Evolutionary conservation across 2,797 vertebrate genomes (phyloP), one percentile per base, ranked within the genome.

Genomic region (Oryzias dopingdopingensis): DNA sequence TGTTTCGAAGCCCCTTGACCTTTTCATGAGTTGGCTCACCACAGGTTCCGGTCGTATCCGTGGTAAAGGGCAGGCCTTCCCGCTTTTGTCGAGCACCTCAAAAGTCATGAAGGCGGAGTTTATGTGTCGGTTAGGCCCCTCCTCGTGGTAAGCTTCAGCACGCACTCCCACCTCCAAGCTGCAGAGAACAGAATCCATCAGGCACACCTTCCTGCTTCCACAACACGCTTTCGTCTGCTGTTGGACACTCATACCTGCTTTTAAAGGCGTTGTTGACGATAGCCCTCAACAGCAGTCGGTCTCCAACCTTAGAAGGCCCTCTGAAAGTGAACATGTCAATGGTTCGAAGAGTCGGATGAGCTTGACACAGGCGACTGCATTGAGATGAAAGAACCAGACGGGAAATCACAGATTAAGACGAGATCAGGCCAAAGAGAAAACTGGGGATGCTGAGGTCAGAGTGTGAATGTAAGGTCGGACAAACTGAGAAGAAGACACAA

Each of bases 321-420:
- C 96, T 90, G 70, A 98, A 98, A 53, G 95, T 94, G 84, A 98
- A 98, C 96, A 98, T 98, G 89, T 98, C 96, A 0, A 98, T 96
- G 67, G 92, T 70, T 56, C 87, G 91, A 70, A 98, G 88, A 0
- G 93, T 96, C 5, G 96, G 94, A 68, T 95, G 92, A 56, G 92
- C 92, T 3, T 88, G 92, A 77, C 94, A 95, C 61, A 98, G 89
- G 14, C 95, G 96, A 68, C 96, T 98, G 60, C n/a, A 17, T 0
- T 17, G 6, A 42, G 1, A 29, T 5, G 20, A 29, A 4, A 46
- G 8, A 57, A 14, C 20, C 37, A 4, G 49, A 16, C 4, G 5
- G 18, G 15, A 42, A 58, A 47, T 10, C 14, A 3, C 32, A 40
- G 6, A 32, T 13, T 6, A 32, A 23, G 17, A 14, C 26, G 23